Percentiles rank a stretch among this genome's conserved stretches.
Evolutionary conservation across 2,888 invertebrate genomes (phyloP).

Genomic region (Lamellibrachia columna): DNA sequence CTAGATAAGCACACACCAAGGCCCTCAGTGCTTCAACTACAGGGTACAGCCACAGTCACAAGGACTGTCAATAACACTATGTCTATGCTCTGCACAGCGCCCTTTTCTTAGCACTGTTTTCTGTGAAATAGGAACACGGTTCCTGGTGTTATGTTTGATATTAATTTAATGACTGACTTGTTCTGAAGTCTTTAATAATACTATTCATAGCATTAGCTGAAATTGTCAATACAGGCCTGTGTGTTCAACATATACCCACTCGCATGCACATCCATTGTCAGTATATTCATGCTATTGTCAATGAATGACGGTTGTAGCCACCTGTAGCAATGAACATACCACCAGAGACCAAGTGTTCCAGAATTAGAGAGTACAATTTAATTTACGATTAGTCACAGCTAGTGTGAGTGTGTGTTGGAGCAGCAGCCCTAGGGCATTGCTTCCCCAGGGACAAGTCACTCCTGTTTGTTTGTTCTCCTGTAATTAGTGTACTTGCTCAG

Average conservation of each 20-base stretch:
- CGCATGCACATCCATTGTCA: neutral
- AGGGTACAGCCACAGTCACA: neutral
- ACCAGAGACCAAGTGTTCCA: neutral
- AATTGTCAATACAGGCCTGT: neutral
- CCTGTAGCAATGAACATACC: neutral
- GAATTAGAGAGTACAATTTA: neutral
- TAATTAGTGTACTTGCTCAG: neutral
- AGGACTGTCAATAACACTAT: neutral
- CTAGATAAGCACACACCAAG: neutral
- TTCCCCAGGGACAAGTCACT: neutral
- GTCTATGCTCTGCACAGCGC: neutral
- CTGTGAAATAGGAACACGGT: neutral
- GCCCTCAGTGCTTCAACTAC: neutral
- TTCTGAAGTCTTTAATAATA: neutral
- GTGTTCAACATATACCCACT: neutral
- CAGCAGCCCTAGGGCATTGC: neutral
- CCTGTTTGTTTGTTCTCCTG: neutral
- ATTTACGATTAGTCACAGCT: neutral
- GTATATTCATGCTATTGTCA: neutral
- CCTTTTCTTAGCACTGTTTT: neutral
- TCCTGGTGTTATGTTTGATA: neutral
- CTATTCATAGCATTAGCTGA: too few relatives aligned
- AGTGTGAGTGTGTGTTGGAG: neutral
- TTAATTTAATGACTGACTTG: neutral
- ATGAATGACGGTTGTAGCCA: neutral